Evolutionary conservation across 2,113 vertebrate species (phyloP).

Genomic region (Eclectus roratus): DNA sequence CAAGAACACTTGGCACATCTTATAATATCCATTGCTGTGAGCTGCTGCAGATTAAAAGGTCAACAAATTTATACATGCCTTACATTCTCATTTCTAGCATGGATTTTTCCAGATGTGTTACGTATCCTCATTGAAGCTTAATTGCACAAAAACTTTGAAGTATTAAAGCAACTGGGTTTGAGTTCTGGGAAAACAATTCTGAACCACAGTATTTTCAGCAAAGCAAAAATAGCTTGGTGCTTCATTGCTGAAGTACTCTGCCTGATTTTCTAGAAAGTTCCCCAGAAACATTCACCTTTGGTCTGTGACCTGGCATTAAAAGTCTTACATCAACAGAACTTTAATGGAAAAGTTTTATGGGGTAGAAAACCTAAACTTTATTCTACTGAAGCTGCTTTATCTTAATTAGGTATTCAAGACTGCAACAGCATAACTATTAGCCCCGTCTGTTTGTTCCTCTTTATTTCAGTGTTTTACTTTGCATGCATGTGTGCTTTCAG

Average conservation of each 20-base stretch:
- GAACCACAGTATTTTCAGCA: neutral
- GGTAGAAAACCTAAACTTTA: neutral
- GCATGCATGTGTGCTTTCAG: neutral
- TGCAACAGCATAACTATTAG: neutral
- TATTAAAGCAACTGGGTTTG: neutral
- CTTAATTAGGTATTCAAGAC: neutral
- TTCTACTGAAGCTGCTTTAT: neutral
- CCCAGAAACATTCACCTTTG: neutral
- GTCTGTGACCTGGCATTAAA: neutral
- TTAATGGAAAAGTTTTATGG: neutral
- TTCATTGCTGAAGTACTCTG: neutral
- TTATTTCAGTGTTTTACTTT: neutral
- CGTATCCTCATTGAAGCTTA: neutral
- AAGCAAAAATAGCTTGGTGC: neutral
- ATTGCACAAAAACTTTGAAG: conserved; percentile 8
- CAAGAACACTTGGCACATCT: neutral
- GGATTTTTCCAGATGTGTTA: neutral
- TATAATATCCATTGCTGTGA: neutral
- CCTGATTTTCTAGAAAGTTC: neutral
- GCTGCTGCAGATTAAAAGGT: neutral
- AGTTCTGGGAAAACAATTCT: neutral
- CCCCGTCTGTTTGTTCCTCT: neutral
- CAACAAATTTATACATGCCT: conserved; percentile 32
- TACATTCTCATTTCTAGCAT: neutral
- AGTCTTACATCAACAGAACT: neutral